Conservation (phyloP, 2,888 invertebrate genomes). For the Epirrhoe tristata region DNA sequence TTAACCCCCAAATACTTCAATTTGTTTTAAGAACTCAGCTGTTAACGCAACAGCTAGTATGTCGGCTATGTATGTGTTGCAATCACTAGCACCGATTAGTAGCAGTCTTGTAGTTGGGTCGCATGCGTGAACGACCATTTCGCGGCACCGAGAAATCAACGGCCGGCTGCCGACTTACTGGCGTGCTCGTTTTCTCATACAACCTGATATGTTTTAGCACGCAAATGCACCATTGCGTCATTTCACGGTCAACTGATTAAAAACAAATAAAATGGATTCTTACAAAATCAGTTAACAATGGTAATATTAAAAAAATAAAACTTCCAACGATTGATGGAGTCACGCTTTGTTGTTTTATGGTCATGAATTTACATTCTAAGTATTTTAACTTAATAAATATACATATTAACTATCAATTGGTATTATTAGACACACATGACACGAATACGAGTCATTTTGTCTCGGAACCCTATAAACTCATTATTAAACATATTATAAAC, state of each 20-base stretch:
- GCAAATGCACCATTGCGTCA: slow-evolving; percentile 50
- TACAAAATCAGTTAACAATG: slow-evolving; percentile 23
- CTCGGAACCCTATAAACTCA: neutral
- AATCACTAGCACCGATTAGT: slow-evolving; percentile 47
- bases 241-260: slow-evolving; percentile 48
- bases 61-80: slow-evolving; percentile 46
- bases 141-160: slow-evolving; percentile 44
- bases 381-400: no score
- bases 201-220: slow-evolving; percentile 54
- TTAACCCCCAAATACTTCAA: no score
- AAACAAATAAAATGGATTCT: slow-evolving; percentile 34
- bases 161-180: slow-evolving; percentile 46
- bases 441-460: neutral
- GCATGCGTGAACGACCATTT: slow-evolving; percentile 46
- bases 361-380: neutral
- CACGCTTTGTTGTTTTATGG: slow-evolving; percentile 1
- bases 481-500: neutral
- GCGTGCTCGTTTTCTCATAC: slow-evolving; percentile 50
- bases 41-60: slow-evolving; percentile 46
- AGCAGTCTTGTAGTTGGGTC: slow-evolving; percentile 47
- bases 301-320: slow-evolving; percentile 2
- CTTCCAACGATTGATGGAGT: neutral
- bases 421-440: no score
- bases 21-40: slow-evolving; percentile 44
- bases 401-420: no score